phyloP scores from a whole-genome alignment of 2,113 vertebrate genomes.

The Xyrauchen texanus region DNA sequence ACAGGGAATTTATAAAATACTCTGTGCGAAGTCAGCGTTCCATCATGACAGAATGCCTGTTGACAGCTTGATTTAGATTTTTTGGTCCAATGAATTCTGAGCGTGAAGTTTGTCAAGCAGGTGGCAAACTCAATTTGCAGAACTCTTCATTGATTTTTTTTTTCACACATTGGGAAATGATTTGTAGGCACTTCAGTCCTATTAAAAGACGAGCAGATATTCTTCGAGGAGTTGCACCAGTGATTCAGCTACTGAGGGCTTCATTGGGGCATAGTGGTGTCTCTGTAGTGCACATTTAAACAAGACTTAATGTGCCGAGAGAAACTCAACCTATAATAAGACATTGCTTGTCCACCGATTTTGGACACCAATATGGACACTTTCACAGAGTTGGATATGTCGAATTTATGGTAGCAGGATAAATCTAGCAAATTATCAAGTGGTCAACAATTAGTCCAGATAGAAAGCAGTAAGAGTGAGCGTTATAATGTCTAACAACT shows the following conservation, averaged over 20 bases:
- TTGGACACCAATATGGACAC: background rate
- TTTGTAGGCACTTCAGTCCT: conserved; percentile 60
- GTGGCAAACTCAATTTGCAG: conserved; percentile 58
- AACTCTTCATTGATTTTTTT: conserved; percentile 59
- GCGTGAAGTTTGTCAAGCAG: conserved; percentile 54
- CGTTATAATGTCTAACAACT: too few relatives aligned
- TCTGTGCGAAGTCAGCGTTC: conserved; percentile 48
- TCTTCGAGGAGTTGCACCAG: conserved; percentile 70
- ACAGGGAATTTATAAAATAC: conserved; percentile 38
- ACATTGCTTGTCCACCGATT: conserved; percentile 30
- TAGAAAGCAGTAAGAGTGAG: too few relatives aligned
- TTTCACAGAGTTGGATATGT: too few relatives aligned
- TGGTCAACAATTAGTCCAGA: too few relatives aligned
- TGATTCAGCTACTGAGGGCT: conserved; percentile 74
- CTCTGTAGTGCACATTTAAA: conserved; percentile 70
- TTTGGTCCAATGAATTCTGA: conserved; percentile 54
- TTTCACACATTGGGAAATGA: conserved; percentile 63
- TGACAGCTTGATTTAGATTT: conserved; percentile 61
- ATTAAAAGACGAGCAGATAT: conserved; percentile 62
- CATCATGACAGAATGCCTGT: conserved; percentile 50
- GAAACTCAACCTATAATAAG: conserved; percentile 59
- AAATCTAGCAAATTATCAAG: too few relatives aligned
- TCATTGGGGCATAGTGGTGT: conserved; percentile 72
- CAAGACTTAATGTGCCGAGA: conserved; percentile 70
- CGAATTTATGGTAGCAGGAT: too few relatives aligned